These are phyloP conservation scores for Orthonevra nobilis DNA, from an alignment of 2,888 invertebrate genomes.

Conservation along the genomic window DNA sequence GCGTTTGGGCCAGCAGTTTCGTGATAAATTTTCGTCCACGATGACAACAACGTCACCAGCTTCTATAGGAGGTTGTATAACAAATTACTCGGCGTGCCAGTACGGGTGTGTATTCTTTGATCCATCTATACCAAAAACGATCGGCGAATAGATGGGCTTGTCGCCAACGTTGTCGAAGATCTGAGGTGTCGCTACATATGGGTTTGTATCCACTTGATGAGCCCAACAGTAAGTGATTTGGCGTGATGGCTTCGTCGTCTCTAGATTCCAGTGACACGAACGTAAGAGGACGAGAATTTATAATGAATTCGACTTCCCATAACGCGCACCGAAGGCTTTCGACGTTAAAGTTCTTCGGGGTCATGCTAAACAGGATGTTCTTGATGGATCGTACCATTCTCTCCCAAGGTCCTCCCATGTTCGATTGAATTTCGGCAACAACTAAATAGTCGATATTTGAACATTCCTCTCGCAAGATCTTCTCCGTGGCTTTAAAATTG, in stretches of 20 bases:
- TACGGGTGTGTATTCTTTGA: slow-evolving; percentile 53
- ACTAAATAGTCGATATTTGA: not conserved
- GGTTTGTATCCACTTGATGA: too few species aligned
- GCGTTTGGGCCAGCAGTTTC: not conserved
- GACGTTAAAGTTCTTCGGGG: not conserved
- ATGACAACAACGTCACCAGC: slow-evolving; percentile 15
- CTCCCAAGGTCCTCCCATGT: slow-evolving; percentile 48
- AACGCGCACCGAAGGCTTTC: not conserved
- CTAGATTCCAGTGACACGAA: not conserved
- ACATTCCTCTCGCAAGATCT: not conserved
- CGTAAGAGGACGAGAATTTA: not conserved
- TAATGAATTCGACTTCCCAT: not conserved
- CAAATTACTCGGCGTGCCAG: slow-evolving; percentile 16
- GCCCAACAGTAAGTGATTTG: too few species aligned
- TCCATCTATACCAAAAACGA: slow-evolving; percentile 54
- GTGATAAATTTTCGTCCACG: slow-evolving; percentile 3
- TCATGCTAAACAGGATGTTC: not conserved
- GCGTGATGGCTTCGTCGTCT: too few species aligned
- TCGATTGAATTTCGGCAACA: too few species aligned
- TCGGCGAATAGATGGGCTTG: slow-evolving; percentile 33
- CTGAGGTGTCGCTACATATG: too few species aligned
- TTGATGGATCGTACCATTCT: slow-evolving; percentile 36
- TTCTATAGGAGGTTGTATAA: not conserved
- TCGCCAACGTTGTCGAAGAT: not conserved
- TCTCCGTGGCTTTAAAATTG: not conserved